Percentiles rank a stretch among this genome's conserved stretches.
Conservation (phyloP, 2,113 vertebrate genomes). For the Aspidoscelis tigris region DNA sequence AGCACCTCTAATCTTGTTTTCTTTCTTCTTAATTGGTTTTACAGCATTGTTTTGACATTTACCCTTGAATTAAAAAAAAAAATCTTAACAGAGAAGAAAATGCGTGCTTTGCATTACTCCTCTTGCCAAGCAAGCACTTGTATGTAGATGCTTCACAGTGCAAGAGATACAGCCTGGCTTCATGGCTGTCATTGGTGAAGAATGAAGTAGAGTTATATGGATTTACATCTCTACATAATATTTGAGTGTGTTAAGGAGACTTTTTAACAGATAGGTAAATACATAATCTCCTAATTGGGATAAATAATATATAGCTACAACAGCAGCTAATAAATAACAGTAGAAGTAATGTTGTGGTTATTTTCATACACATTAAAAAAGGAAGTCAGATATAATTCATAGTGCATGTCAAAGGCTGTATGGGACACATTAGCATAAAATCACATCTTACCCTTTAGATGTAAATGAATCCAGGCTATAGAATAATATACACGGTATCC, state of each 20-base stretch:
- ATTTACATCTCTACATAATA: constrained; percentile 20
- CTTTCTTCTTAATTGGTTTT: constrained; percentile 71
- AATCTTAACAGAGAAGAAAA: constrained; percentile 54
- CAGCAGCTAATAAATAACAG: not conserved
- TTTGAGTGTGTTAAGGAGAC: constrained; percentile 9
- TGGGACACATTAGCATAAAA: not conserved
- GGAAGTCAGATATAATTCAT: constrained; percentile 7
- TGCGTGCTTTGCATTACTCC: constrained; percentile 60
- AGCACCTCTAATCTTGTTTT: constrained; percentile 73
- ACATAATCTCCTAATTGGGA: not conserved
- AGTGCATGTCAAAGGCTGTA: not conserved
- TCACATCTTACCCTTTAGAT: not conserved
- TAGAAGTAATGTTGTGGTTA: not conserved
- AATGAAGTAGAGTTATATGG: not conserved
- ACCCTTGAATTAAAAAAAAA: constrained; percentile 69
- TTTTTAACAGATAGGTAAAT: not conserved
- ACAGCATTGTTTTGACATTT: constrained; percentile 74
- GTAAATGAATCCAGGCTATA: not conserved
- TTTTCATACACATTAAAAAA: constrained; percentile 2
- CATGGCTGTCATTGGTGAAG: constrained; percentile 36
- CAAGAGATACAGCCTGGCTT: constrained; percentile 39
- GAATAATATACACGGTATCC: not conserved
- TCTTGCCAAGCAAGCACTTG: constrained; percentile 55
- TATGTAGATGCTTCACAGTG: constrained; percentile 44
- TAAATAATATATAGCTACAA: constrained; percentile 1